These are phyloP conservation scores for Limenitis camilla DNA, from an alignment of 2,888 invertebrate species.

Conservation along the genomic window DNA sequence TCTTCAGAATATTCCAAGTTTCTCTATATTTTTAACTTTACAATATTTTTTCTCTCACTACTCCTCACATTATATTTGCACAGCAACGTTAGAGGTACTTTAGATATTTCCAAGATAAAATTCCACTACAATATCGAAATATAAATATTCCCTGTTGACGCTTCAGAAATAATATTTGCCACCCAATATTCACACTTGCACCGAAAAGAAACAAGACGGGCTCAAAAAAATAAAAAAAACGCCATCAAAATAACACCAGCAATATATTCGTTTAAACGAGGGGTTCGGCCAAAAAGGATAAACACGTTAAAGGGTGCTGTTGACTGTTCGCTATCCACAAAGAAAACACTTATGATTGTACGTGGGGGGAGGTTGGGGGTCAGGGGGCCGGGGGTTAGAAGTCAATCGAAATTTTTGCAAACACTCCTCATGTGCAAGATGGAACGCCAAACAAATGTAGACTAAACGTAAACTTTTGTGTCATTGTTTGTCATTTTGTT, in stretches of 20 bases:
- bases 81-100: not conserved
- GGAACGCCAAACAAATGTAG: constrained; percentile 14
- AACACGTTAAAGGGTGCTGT: constrained; percentile 69
- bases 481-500: constrained; percentile 3
- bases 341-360: constrained; percentile 69
- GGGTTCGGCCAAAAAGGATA: constrained; percentile 61
- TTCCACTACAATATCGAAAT: constrained; percentile 3
- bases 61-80: not conserved
- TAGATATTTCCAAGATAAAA: not conserved
- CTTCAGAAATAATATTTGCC: constrained; percentile 16
- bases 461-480: constrained; percentile 13
- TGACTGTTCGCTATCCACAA: constrained; percentile 59
- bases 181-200: constrained; percentile 25
- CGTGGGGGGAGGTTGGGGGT: constrained; percentile 33
- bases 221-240: constrained; percentile 24
- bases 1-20: too few relatives aligned
- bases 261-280: constrained; percentile 34
- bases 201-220: constrained; percentile 14
- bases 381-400: constrained; percentile 34
- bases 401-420: constrained; percentile 56
- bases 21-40: too few relatives aligned
- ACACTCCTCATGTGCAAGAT: constrained; percentile 15
- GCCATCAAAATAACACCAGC: constrained; percentile 45
- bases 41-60: too few relatives aligned
- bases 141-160: constrained; percentile 10